A percentile compares a stretch with the other conserved stretches of the same genome.
Evolutionary conservation across 2,113 vertebrate genomes (phyloP).

Genomic region (Microcebus griseorufus): DNA sequence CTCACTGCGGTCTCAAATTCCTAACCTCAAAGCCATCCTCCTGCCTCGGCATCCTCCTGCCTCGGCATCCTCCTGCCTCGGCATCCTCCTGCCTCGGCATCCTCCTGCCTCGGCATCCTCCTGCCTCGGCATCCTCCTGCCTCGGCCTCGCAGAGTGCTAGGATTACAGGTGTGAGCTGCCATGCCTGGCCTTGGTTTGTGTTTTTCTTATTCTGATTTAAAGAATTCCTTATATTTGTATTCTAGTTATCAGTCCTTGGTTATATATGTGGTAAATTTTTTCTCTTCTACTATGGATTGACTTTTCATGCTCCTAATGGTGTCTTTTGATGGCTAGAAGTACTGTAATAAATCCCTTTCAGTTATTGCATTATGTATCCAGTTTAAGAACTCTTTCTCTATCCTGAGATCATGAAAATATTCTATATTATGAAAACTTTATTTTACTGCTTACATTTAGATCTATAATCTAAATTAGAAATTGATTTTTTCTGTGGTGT

Average conservation of each 20-base stretch:
- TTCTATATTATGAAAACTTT: background rate
- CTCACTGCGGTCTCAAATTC: too few species aligned
- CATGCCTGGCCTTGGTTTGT: background rate
- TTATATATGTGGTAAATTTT: constrained; percentile 28
- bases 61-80: too few species aligned
- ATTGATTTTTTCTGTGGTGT: background rate
- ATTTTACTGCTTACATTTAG: background rate
- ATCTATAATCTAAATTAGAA: background rate
- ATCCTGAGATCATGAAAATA: background rate
- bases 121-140: too few species aligned
- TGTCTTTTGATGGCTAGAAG: background rate
- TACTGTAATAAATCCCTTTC: background rate
- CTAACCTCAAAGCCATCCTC: too few species aligned
- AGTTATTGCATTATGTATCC: background rate
- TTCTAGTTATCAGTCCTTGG: background rate
- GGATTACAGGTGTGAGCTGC: too few species aligned
- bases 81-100: too few species aligned
- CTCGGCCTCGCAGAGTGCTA: too few species aligned
- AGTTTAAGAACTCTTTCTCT: background rate
- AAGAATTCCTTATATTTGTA: background rate
- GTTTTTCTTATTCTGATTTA: background rate
- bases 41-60: too few species aligned
- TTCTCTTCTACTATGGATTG: background rate
- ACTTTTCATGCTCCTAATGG: background rate
- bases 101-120: too few species aligned